Conservation (phyloP, 2,888 invertebrate species). For the Nomada lathburiana region DNA sequence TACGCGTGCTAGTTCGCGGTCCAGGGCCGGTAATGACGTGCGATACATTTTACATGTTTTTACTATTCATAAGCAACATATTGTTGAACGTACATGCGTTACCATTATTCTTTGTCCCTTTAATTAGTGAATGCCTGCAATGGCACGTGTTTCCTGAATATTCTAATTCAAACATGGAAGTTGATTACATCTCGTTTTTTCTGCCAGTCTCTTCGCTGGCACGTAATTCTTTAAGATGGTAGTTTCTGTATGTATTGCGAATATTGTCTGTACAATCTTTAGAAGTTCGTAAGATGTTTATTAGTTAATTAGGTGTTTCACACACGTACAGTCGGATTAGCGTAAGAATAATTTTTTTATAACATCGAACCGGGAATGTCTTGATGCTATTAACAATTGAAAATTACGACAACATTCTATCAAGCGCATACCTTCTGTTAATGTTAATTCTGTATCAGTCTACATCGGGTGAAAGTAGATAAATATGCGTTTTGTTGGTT, state of each 20-base stretch:
- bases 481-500: slow-evolving; percentile 18
- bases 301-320: too few species aligned
- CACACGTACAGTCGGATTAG: too few species aligned
- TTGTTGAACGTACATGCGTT: neutral
- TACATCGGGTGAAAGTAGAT: neutral
- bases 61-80: slow-evolving; percentile 5
- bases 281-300: too few species aligned
- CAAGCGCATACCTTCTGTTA: neutral
- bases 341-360: too few species aligned
- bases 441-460: neutral
- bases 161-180: neutral
- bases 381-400: too few species aligned
- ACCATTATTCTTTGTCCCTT: too few species aligned
- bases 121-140: neutral
- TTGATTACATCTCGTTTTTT: neutral
- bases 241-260: too few species aligned
- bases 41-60: slow-evolving; percentile 26
- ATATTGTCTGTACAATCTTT: too few species aligned
- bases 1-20: slow-evolving; percentile 73
- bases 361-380: too few species aligned
- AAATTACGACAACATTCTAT: too few species aligned
- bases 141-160: neutral
- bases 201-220: neutral
- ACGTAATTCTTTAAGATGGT: neutral
- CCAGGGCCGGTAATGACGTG: slow-evolving; percentile 65